Evolutionary conservation across 2,113 vertebrate species (phyloP).

Genomic region (Ariopsis seemanni): DNA sequence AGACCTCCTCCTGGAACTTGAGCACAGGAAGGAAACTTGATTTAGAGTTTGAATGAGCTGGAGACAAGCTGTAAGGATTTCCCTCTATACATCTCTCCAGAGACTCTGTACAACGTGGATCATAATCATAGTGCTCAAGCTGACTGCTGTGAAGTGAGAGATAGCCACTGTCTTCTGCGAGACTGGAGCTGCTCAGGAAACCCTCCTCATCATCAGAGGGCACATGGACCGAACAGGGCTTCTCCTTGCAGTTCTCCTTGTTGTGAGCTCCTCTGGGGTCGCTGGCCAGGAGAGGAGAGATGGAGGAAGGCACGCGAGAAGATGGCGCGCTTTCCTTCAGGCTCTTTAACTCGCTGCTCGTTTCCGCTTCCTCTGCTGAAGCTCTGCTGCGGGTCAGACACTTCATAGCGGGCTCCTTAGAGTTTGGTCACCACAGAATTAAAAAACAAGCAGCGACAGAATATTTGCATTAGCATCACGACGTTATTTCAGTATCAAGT

Average conservation of each 20-base stretch:
- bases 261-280: slow-evolving; percentile 53
- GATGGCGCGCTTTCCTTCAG: slow-evolving; percentile 20
- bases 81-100: slow-evolving; percentile 13
- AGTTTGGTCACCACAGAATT: background rate
- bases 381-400: slow-evolving; percentile 24
- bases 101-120: background rate
- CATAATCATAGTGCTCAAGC: slow-evolving; percentile 45
- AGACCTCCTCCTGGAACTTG: slow-evolving; percentile 81
- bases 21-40: slow-evolving; percentile 72
- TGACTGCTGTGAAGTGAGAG: slow-evolving; percentile 71
- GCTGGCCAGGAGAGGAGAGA: slow-evolving; percentile 16
- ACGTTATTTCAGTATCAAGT: background rate
- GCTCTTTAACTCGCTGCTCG: background rate
- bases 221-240: background rate
- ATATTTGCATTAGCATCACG: background rate
- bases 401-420: slow-evolving; percentile 37
- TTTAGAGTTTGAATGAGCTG: background rate
- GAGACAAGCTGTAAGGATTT: background rate
- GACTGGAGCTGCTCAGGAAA: background rate
- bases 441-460: background rate
- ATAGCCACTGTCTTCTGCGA: slow-evolving; percentile 73
- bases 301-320: background rate
- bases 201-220: slow-evolving; percentile 51
- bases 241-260: slow-evolving; percentile 68
- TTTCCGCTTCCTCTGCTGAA: slow-evolving; percentile 16